Base-by-base conservation (phyloP, 2,888 invertebrate genomes). In the Ditula angustiorana region DNA sequence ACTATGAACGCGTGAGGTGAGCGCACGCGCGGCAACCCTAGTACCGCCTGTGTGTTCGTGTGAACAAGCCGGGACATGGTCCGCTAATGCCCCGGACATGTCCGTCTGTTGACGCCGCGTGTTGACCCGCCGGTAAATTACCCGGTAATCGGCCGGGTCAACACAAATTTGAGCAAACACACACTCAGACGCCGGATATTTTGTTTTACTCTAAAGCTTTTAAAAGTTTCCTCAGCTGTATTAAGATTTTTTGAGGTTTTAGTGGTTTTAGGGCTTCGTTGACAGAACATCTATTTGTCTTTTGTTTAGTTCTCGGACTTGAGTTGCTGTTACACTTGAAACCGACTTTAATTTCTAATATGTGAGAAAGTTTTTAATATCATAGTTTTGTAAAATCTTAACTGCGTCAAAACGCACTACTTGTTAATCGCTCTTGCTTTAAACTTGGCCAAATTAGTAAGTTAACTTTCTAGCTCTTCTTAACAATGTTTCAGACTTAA, bases 171-270 rank as follows among this genome's bases (percentile, higher is more conserved):
- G 11, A 30, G 5, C 50, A 50, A 30, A 30, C 50, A 50, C 13
- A n/a, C 19, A 19, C 41, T n/a, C n/a, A n/a, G n/a, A n/a, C n/a
- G 46, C 50, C 50, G 50, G 50, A 50, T 30, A 50, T 50, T 50
- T 50, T 30, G 30, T 30, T 50, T 30, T 30, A 50, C 28, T 5
- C 10, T 10, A 7, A 26, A 19, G 30, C 50, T 30, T 50, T 30
- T 50, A 30, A 47, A 16, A 37, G 10, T 41, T 30, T 50, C n/a
- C 19, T 30, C 19, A n/a, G n/a, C n/a, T n/a, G n/a, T n/a, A n/a
- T n/a, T n/a, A n/a, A n/a, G n/a, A n/a, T n/a, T n/a, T n/a, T n/a
- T n/a, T n/a, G n/a, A n/a, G n/a, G n/a, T 41, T 41, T 19, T 13
- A 16, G 13, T 10, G 1, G 16, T 8, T 44, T 19, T 44, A 19